phyloP scores from a whole-genome alignment of 1,140 invertebrate genomes.

The Limonius californicus region DNA sequence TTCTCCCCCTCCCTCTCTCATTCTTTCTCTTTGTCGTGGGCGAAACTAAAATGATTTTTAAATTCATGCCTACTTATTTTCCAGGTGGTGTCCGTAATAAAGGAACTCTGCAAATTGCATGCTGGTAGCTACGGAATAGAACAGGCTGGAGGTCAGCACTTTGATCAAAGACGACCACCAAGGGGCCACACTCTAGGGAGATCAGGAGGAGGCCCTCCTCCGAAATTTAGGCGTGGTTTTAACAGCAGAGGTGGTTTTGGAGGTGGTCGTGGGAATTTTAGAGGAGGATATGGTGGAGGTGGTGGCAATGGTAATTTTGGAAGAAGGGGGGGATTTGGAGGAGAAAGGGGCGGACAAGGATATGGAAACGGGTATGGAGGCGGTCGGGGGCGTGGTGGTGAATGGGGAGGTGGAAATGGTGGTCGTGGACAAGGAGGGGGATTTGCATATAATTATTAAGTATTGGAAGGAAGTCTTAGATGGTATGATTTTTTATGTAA shows the following conservation, averaged over 20 bases:
- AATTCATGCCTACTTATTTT: too few relatives aligned
- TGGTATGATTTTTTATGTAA: too few relatives aligned
- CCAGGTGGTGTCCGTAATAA: slow-evolving; percentile 61
- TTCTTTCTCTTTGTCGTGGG: too few relatives aligned
- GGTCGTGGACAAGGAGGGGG: too few relatives aligned
- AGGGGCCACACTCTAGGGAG: slow-evolving; percentile 42
- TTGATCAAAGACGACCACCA: slow-evolving; percentile 47
- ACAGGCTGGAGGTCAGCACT: slow-evolving; percentile 42
- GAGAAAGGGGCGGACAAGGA: slow-evolving; percentile 22
- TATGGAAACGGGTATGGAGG: neutral
- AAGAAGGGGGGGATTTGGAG: slow-evolving; percentile 20
- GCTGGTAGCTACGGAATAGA: slow-evolving; percentile 67
- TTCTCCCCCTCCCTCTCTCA: too few relatives aligned
- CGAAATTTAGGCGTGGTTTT: slow-evolving; percentile 43
- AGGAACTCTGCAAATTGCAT: slow-evolving; percentile 65
- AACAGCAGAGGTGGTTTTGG: slow-evolving; percentile 24
- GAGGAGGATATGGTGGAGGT: slow-evolving; percentile 22
- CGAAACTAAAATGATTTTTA: too few relatives aligned
- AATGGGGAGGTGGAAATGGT: neutral
- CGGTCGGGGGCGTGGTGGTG: neutral
- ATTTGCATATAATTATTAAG: neutral
- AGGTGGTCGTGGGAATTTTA: slow-evolving; percentile 22
- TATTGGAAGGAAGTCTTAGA: too few relatives aligned
- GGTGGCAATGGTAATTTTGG: slow-evolving; percentile 24
- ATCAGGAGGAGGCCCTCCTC: slow-evolving; percentile 37